A percentile compares a stretch with the other conserved stretches of the same genome.
phyloP scores from a whole-genome alignment of 2,797 vertebrate species.

The Pseudomugil gertrudae region DNA sequence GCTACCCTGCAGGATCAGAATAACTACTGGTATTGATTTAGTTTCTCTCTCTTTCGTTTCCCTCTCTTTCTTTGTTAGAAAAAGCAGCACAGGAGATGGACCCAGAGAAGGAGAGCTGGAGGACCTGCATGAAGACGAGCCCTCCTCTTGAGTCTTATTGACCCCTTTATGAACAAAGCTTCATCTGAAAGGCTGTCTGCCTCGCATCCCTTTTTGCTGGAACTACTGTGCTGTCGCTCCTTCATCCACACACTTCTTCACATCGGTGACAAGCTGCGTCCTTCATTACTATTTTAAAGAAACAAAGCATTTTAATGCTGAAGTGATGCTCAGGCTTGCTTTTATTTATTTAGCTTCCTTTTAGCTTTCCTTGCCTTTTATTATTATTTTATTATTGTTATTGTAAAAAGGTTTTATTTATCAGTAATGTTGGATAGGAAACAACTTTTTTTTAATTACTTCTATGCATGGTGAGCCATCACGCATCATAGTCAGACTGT shows the following conservation, averaged over 20 bases:
- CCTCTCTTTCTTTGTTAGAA: constrained; percentile 76
- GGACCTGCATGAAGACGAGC: constrained; percentile 91
- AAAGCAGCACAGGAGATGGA: constrained; percentile 88
- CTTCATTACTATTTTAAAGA: neutral
- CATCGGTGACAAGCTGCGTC: neutral
- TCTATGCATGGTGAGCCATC: constrained; percentile 39
- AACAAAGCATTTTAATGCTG: neutral
- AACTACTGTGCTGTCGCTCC: constrained; percentile 10
- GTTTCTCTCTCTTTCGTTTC: constrained; percentile 20
- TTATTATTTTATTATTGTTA: neutral
- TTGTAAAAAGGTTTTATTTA: neutral
- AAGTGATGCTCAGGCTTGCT: constrained; percentile 8
- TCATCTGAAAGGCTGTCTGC: constrained; percentile 8
- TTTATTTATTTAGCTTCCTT: constrained; percentile 7
- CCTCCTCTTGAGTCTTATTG: constrained; percentile 82
- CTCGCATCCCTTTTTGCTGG: constrained; percentile 11
- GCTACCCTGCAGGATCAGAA: neutral
- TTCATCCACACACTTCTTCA: constrained; percentile 9
- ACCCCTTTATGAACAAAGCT: neutral
- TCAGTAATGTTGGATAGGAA: constrained; percentile 1
- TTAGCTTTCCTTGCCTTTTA: neutral
- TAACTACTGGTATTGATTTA: neutral
- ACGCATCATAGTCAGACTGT: constrained; percentile 16
- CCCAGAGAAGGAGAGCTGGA: constrained; percentile 89
- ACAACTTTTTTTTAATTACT: neutral